phyloP scores from a whole-genome alignment of 2,113 vertebrate genomes.

The Etheostoma cragini region DNA sequence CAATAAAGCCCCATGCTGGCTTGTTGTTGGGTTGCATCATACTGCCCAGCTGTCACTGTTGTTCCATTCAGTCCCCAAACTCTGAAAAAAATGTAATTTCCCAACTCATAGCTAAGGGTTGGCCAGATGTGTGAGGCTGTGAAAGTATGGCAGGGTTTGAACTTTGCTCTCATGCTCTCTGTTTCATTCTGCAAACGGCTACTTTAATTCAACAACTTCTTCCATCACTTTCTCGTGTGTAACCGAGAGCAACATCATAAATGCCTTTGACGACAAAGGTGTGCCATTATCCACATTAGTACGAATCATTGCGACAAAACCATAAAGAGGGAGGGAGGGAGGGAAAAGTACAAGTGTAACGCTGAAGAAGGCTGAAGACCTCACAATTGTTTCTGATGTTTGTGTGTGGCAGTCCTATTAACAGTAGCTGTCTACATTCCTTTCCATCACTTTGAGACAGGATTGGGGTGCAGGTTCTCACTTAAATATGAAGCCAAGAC shows the following conservation, averaged over 20 bases:
- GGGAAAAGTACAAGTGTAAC: too few relatives aligned
- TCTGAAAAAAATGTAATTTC: background rate
- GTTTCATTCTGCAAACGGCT: background rate
- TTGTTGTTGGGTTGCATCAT: constrained; percentile 3
- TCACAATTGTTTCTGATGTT: background rate
- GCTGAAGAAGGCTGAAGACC: background rate
- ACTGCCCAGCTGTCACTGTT: background rate
- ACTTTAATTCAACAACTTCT: background rate
- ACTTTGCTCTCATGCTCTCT: background rate
- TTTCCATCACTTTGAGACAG: background rate
- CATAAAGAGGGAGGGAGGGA: too few relatives aligned
- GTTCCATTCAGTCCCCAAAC: background rate
- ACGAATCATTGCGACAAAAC: background rate
- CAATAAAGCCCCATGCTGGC: background rate
- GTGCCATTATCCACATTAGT: background rate
- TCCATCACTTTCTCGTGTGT: background rate
- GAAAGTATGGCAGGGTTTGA: background rate
- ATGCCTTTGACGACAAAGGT: background rate
- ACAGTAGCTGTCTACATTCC: background rate
- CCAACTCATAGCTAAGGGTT: too few relatives aligned
- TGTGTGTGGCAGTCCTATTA: background rate
- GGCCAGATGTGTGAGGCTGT: background rate
- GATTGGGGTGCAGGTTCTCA: background rate
- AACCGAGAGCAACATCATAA: background rate
- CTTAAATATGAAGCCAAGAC: constrained; percentile 15